phyloP scores from a whole-genome alignment of 2,888 invertebrate species.

The Nomada hirtipes region DNA sequence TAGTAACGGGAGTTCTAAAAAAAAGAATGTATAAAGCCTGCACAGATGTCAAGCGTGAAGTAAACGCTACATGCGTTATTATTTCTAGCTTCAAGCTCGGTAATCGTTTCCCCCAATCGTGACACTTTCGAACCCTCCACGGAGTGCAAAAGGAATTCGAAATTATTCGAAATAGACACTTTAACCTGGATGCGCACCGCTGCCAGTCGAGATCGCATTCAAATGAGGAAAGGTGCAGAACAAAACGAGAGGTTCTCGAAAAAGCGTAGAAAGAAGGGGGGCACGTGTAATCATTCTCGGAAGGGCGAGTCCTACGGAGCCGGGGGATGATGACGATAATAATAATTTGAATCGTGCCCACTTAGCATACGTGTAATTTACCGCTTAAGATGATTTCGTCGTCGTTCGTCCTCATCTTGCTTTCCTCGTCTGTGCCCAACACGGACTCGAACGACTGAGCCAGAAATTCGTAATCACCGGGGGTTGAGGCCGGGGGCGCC shows the following conservation, averaged over 20 bases:
- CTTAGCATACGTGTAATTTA: constrained; percentile 82
- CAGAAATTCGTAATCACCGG: constrained; percentile 64
- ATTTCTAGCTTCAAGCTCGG: too few species aligned
- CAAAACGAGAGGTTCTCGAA: constrained; percentile 37
- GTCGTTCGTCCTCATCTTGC: constrained; percentile 39
- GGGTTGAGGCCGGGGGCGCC: constrained; percentile 50
- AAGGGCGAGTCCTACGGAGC: constrained; percentile 72
- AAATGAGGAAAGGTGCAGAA: constrained; percentile 76
- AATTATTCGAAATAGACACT: neutral
- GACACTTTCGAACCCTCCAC: neutral
- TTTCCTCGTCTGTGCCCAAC: constrained; percentile 16
- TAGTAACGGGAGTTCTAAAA: too few species aligned
- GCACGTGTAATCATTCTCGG: constrained; percentile 78
- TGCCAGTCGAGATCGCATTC: constrained; percentile 77
- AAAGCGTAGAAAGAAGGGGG: constrained; percentile 56
- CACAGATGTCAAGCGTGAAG: too few species aligned
- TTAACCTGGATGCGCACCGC: constrained; percentile 60
- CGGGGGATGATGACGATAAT: constrained; percentile 77
- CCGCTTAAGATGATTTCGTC: constrained; percentile 77
- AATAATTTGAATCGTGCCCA: constrained; percentile 81
- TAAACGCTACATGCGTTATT: too few species aligned
- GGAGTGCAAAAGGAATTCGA: neutral
- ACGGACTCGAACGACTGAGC: constrained; percentile 31
- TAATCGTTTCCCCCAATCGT: too few species aligned
- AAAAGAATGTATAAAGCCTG: too few species aligned